Evolutionary conservation across 2,113 vertebrate genomes (phyloP), one percentile per base, ranked within the genome.

Genomic region (Phylloscopus trochiloides): DNA sequence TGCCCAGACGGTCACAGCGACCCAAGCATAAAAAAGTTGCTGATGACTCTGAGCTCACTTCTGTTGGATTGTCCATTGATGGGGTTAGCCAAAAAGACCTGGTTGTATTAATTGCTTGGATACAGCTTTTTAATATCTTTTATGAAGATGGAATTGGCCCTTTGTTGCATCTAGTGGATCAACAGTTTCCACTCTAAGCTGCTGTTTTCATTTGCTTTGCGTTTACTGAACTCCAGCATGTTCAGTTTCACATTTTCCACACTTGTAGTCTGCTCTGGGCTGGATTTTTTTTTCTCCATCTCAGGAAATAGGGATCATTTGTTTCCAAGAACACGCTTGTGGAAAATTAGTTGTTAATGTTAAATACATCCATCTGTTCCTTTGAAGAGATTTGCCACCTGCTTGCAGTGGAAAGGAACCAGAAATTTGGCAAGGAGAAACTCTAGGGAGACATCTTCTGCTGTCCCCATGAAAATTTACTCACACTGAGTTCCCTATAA

Each of bases 381-480:
- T 89, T 92, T 96, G 83, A 94, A 87, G 86, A 91, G 68, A 32
- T 89, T 94, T 90, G 91, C 86, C 83, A 92, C 91, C 86, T 94
- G 83, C 68, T 86, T 68, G 59, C n/a, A 81, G 52, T 81, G 68
- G 86, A 94, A 94, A 91, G 42, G 25, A 91, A 89, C 52, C 42
- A 89, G 52, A 89, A 84, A 89, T 72, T 24, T 92, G 61, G 48
- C 61, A 87, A 92, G 61, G 16, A 89, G 52, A 84, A 59, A 31
- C 10, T 48, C 62, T 42, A 78, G 38, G 28, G 48, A 75, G n/a
- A 18, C 12, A 74, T 19, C 55, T 74, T 92, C 62, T 84, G 31
- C 65, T 81, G 65, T 57, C 28, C 52, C 19, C 45, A 17, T 67
- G 65, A 91, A 93, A 89, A 92, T 48, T 32, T 80, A 88, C 14